These are phyloP conservation scores for Taurulus bubalis DNA, from an alignment of 2,113 vertebrate species.

Conservation along the genomic window DNA sequence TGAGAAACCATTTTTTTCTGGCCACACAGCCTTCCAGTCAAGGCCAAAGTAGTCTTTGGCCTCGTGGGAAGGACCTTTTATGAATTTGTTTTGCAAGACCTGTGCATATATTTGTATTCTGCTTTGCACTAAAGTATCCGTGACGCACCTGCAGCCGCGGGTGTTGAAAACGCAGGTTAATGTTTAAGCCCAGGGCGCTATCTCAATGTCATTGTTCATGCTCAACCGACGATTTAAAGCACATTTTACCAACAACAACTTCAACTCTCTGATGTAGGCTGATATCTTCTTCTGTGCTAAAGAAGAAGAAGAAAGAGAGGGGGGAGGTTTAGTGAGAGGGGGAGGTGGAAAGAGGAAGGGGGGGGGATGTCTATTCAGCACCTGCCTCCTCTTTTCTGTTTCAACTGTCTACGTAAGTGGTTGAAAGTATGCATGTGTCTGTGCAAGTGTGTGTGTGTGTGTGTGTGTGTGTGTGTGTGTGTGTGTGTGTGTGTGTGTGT, in stretches of 20 bases:
- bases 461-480: conserved; percentile 27
- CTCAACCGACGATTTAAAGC: not conserved
- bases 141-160: not conserved
- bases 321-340: not conserved
- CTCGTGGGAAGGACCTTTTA: not conserved
- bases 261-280: no score
- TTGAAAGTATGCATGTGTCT: conserved; percentile 14
- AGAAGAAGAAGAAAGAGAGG: not conserved
- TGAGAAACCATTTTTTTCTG: no score
- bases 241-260: not conserved
- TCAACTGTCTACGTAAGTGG: conserved; percentile 42
- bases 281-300: accelerated
- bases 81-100: not conserved
- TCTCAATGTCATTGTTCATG: not conserved
- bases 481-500: conserved; percentile 11
- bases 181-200: conserved; percentile 19
- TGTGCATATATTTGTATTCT: not conserved
- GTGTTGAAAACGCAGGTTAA: conserved; percentile 31
- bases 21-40: not conserved
- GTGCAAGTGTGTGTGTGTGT: conserved; percentile 7
- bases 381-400: conserved; percentile 56
- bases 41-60: not conserved
- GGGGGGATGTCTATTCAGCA: conserved; percentile 9
- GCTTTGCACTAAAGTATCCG: not conserved
- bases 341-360: no score